Conservation (phyloP, 2,888 invertebrate species). For the Miltochrista miniata region DNA sequence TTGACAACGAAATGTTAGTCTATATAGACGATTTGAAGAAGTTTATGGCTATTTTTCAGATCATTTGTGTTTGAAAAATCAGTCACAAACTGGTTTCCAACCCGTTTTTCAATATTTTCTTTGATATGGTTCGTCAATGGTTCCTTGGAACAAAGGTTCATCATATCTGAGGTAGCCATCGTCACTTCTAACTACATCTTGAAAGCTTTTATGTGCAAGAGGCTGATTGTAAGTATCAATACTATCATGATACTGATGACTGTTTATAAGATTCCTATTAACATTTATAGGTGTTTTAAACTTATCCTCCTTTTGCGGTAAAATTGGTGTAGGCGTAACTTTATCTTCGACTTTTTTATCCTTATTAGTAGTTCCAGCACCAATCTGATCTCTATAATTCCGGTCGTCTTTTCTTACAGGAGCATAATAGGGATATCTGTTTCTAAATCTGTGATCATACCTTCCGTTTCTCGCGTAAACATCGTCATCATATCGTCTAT, state of each 20-base stretch:
- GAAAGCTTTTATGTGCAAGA: conserved; percentile 61
- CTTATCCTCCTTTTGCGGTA: conserved; percentile 72
- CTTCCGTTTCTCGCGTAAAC: conserved; percentile 67
- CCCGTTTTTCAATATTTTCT: conserved; percentile 61
- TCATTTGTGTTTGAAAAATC: conserved; percentile 37
- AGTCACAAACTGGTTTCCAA: conserved; percentile 38
- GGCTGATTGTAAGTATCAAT: conserved; percentile 61
- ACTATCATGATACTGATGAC: conserved; percentile 74
- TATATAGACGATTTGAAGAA: conserved; percentile 12
- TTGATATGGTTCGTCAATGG: conserved; percentile 73
- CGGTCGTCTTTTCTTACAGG: conserved; percentile 75
- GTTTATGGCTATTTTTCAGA: conserved; percentile 48
- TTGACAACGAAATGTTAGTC: conserved; percentile 14
- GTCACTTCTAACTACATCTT: conserved; percentile 64
- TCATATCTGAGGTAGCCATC: conserved; percentile 71
- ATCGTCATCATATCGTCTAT: conserved; percentile 72
- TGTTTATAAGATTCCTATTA: conserved; percentile 69
- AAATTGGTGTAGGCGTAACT: conserved; percentile 72
- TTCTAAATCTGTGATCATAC: conserved; percentile 73
- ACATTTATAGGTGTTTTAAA: conserved; percentile 46
- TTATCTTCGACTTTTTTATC: conserved; percentile 75
- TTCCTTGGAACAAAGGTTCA: conserved; percentile 70
- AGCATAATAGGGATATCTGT: conserved; percentile 72
- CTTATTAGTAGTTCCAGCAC: conserved; percentile 65
- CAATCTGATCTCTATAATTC: conserved; percentile 71